Conservation (phyloP, 2,113 vertebrate species). For the Macquaria ambigua region DNA sequence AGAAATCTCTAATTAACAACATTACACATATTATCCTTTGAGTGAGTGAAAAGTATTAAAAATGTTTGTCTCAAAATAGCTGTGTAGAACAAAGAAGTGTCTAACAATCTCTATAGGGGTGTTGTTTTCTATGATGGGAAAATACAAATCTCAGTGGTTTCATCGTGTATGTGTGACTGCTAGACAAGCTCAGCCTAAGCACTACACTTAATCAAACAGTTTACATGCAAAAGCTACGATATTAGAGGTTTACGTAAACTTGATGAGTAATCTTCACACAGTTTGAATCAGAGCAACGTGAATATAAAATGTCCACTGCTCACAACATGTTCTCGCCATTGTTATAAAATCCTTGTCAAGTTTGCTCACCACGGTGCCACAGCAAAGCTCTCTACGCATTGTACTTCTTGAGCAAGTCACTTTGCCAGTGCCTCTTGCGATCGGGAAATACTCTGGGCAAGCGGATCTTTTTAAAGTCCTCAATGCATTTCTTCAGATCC, state of each 20-base stretch:
- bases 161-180: conserved; percentile 6
- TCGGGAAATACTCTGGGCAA: conserved; percentile 85
- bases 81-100: conserved; percentile 1
- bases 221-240: conserved; percentile 59
- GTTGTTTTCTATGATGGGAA: conserved; percentile 28
- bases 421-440: conserved; percentile 88
- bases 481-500: conserved; percentile 86
- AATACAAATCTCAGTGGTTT: conserved; percentile 16
- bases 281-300: conserved; percentile 22
- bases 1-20: conserved; percentile 28
- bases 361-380: not conserved
- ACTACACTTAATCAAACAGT: conserved; percentile 19
- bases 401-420: conserved; percentile 86
- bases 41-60: conserved; percentile 20
- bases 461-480: conserved; percentile 85
- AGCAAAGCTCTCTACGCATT: conserved; percentile 74
- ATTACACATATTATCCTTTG: conserved; percentile 24
- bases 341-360: conserved; percentile 8
- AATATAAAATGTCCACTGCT: not conserved
- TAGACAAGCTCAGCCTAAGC: conserved; percentile 46
- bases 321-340: not conserved
- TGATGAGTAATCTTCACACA: conserved; percentile 24
- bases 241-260: conserved; percentile 38
- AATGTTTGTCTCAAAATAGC: conserved; percentile 28
- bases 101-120: conserved; percentile 26